phyloP scores from a whole-genome alignment of 2,797 vertebrate species.

The Chrosomus eos region DNA sequence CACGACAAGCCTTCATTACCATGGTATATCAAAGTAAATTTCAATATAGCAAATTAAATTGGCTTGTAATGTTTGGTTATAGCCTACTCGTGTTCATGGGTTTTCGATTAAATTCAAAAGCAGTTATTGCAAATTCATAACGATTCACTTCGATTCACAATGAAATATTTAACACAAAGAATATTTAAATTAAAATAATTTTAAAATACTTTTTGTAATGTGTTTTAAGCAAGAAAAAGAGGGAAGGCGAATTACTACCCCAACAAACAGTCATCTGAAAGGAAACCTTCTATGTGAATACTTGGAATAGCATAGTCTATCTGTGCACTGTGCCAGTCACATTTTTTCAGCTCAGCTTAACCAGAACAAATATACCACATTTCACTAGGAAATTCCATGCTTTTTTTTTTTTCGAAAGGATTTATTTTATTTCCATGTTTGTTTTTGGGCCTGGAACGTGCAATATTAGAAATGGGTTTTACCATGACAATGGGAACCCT shows the following conservation, averaged over 20 bases:
- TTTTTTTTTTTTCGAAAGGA: not conserved
- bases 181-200: not conserved
- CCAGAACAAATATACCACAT: not conserved
- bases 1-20: not conserved
- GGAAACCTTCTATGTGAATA: not conserved
- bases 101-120: not conserved
- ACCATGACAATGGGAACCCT: not conserved
- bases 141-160: not conserved
- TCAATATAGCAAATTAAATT: no score
- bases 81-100: not conserved
- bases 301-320: not conserved
- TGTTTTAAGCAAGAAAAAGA: not conserved
- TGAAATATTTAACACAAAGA: not conserved
- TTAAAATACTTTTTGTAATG: not conserved
- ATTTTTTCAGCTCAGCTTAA: not conserved
- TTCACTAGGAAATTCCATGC: not conserved
- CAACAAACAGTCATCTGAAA: not conserved
- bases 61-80: not conserved
- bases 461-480: not conserved
- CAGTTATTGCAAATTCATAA: not conserved
- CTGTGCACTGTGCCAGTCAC: not conserved
- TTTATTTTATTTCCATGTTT: not conserved
- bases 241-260: not conserved
- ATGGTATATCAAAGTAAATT: not conserved
- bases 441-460: not conserved